Base-by-base conservation (phyloP, 2,888 invertebrate species). In the Physocephala rufipes region DNA sequence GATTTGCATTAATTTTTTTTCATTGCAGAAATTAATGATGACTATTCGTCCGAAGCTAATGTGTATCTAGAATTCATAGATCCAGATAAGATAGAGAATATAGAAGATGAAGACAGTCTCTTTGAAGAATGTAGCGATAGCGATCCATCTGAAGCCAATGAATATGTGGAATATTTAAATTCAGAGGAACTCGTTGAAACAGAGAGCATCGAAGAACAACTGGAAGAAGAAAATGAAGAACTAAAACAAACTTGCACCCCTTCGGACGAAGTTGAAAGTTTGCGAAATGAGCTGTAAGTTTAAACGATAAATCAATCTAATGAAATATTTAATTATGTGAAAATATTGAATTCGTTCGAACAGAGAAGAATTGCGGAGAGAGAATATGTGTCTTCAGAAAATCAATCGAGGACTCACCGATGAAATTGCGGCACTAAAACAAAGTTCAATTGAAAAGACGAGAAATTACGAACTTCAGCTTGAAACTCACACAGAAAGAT, bases 401-500 rank as follows among this genome's bases (percentile, higher is more conserved):
- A 28, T 28, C 24, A 26, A 58, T 0, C 26, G 28, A 58, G 28
- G 28, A 28, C 26, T 15, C 24, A 24, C 28, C 28, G 28, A 28
- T 58, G 58, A 58, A 28, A 58, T 58, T 58, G 16, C 58, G 26
- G 58, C 58, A 28, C 58, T 58, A 28, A 58, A 58, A 12, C 58
- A 58, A 58, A 58, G 58, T 58, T n/a, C n/a, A n/a, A n/a, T n/a
- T n/a, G n/a, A n/a, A n/a, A n/a, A n/a, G n/a, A n/a, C n/a, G n/a
- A n/a, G n/a, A n/a, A n/a, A n/a, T n/a, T n/a, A n/a, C n/a, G n/a
- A n/a, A n/a, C n/a, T n/a, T n/a, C n/a, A n/a, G n/a, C n/a, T n/a
- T n/a, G n/a, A n/a, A n/a, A n/a, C n/a, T n/a, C n/a, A n/a, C n/a
- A n/a, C n/a, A n/a, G n/a, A n/a, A n/a, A n/a, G n/a, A n/a, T n/a